A percentile compares a stretch with the other conserved stretches of the same genome.
These are phyloP conservation scores for Fissipunctia ypsillon DNA, from an alignment of 2,888 invertebrate species.

Conservation along the genomic window DNA sequence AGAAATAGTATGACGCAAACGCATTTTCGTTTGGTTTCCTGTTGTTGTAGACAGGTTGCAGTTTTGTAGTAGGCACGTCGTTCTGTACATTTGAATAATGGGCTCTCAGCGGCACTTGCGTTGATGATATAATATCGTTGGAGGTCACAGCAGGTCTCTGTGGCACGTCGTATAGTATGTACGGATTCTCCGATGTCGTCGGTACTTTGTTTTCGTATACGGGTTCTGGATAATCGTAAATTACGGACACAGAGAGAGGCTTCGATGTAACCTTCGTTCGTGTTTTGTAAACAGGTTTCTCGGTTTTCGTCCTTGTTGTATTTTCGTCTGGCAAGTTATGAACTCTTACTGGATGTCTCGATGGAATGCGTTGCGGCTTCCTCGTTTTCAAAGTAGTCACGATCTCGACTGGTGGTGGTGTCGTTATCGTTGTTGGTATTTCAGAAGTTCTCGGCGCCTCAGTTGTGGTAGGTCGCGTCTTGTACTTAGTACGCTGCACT, in stretches of 20 bases:
- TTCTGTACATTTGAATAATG: slow-evolving; percentile 91
- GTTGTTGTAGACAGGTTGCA: slow-evolving; percentile 87
- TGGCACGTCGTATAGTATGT: slow-evolving; percentile 88
- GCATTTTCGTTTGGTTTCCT: slow-evolving; percentile 85
- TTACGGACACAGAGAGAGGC: slow-evolving; percentile 86
- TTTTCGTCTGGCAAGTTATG: slow-evolving; percentile 84
- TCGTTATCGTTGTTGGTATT: slow-evolving; percentile 83
- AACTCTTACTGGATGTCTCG: slow-evolving; percentile 85
- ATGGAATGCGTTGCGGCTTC: slow-evolving; percentile 84
- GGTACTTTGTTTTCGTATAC: slow-evolving; percentile 85
- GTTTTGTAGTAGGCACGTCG: slow-evolving; percentile 89
- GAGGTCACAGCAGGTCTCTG: slow-evolving; percentile 80
- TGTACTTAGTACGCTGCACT: slow-evolving; percentile 82
- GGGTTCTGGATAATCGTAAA: slow-evolving; percentile 87
- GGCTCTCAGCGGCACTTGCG: slow-evolving; percentile 91
- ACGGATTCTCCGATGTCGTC: slow-evolving; percentile 87
- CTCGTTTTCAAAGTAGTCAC: slow-evolving; percentile 83
- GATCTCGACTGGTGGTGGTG: slow-evolving; percentile 83
- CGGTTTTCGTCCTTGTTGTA: slow-evolving; percentile 83
- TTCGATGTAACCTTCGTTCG: slow-evolving; percentile 88
- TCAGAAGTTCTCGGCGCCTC: slow-evolving; percentile 81
- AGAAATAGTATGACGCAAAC: slow-evolving; percentile 92
- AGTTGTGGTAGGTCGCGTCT: slow-evolving; percentile 85
- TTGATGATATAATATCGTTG: slow-evolving; percentile 89
- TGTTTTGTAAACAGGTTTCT: slow-evolving; percentile 86